Percentiles rank a stretch among this genome's conserved stretches.
These are phyloP conservation scores for Eurytoma californica DNA, from an alignment of 2,888 invertebrate species.

Conservation along the genomic window DNA sequence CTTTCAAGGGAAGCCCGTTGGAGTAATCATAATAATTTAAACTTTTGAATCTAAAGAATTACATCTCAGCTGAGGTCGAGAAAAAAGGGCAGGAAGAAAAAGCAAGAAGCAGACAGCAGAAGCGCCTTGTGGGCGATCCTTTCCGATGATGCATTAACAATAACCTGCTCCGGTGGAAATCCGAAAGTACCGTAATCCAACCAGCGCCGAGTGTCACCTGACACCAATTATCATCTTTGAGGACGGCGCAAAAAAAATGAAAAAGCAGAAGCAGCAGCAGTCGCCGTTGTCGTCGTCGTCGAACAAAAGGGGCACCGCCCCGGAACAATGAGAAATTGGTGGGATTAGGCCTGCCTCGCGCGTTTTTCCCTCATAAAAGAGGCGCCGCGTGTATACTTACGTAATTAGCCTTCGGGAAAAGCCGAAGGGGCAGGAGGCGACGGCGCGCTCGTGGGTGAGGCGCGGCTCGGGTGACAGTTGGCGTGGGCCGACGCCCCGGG, in stretches of 20 bases:
- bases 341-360: conserved; percentile 26
- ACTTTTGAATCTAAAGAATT: no score
- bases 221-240: conserved; percentile 54
- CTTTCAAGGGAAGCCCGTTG: no score
- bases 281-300: conserved; percentile 11
- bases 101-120: conserved; percentile 22
- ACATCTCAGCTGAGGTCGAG: no score
- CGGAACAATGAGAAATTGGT: conserved; percentile 47
- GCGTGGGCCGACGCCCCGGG: background rate
- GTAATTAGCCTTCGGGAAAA: conserved; percentile 49
- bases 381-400: conserved; percentile 42
- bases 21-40: no score
- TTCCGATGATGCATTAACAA: conserved; percentile 28
- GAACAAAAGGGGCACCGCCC: conserved; percentile 27
- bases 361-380: conserved; percentile 42
- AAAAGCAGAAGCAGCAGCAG: background rate
- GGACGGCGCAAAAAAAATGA: conserved; percentile 16
- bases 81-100: conserved; percentile 15
- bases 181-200: conserved; percentile 31
- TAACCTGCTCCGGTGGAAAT: conserved; percentile 26
- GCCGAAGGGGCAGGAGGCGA: conserved; percentile 13
- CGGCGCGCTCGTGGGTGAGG: conserved; percentile 14
- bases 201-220: conserved; percentile 50
- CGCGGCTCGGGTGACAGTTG: background rate
- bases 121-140: background rate